phyloP scores from a whole-genome alignment of 2,113 vertebrate species.

The Puffinus mauretanicus region DNA sequence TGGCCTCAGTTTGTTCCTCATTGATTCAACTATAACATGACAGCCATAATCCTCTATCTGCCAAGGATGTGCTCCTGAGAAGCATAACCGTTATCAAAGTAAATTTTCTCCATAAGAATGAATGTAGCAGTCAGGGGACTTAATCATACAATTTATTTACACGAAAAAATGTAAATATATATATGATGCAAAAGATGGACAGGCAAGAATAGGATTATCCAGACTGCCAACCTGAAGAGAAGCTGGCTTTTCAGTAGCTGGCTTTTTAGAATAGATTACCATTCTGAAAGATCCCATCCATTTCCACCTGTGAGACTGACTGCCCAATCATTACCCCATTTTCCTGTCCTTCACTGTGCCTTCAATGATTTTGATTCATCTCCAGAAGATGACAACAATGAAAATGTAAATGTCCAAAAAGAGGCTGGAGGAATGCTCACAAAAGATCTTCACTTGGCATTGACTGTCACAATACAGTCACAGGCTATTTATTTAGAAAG shows the following conservation, averaged over 20 bases:
- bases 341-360: background rate
- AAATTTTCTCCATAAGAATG: background rate
- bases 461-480: background rate
- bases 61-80: background rate
- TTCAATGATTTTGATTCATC: background rate
- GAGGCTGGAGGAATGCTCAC: background rate
- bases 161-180: background rate
- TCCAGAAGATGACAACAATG: background rate
- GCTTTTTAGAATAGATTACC: background rate
- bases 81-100: background rate
- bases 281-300: background rate
- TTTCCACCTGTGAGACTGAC: background rate
- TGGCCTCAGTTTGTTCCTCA: background rate
- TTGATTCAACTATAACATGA: fast-evolving
- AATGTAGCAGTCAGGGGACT: background rate
- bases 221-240: background rate
- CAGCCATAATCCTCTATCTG: background rate
- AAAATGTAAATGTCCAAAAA: background rate
- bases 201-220: background rate
- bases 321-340: background rate
- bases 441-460: background rate
- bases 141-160: background rate
- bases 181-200: background rate
- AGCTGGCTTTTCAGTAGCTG: background rate
- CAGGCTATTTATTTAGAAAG: background rate